Conservation (phyloP, 2,113 vertebrate species). For the Haliaeetus leucogaster region DNA sequence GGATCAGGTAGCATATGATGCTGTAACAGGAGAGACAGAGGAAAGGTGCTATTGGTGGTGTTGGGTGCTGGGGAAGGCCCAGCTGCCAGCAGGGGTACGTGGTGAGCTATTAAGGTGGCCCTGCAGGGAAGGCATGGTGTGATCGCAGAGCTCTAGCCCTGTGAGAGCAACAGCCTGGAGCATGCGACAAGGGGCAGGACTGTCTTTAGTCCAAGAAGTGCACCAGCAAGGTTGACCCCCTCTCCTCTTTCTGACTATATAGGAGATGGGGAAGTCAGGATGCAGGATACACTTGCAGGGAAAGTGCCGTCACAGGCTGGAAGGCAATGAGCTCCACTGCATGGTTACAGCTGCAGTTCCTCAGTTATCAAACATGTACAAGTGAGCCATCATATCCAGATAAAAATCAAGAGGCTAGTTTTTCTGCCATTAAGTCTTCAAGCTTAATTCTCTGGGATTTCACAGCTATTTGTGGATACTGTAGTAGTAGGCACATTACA, state of each 20-base stretch:
- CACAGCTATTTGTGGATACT: neutral
- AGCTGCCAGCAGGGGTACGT: neutral
- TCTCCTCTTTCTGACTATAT: neutral
- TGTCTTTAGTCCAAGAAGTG: neutral
- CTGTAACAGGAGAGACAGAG: neutral
- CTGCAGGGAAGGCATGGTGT: fast-evolving
- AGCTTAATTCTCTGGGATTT: conserved; percentile 4
- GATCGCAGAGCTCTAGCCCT: neutral
- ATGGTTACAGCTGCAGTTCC: neutral
- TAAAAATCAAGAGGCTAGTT: neutral
- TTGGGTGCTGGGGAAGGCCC: neutral
- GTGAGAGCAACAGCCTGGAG: neutral
- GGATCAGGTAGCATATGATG: conserved; percentile 20
- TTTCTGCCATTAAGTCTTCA: neutral
- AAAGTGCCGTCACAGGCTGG: neutral
- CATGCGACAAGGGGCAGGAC: fast-evolving
- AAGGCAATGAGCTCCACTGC: neutral
- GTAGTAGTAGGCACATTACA: neutral
- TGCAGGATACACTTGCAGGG: fast-evolving
- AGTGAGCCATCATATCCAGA: neutral
- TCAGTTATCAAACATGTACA: neutral
- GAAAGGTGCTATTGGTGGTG: neutral
- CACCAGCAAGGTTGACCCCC: neutral
- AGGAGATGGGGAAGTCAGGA: neutral
- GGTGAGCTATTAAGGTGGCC: neutral